A percentile compares a stretch with the other conserved stretches of the same genome.
Conservation (phyloP, 2,888 invertebrate species). For the Drosophila borealis region DNA sequence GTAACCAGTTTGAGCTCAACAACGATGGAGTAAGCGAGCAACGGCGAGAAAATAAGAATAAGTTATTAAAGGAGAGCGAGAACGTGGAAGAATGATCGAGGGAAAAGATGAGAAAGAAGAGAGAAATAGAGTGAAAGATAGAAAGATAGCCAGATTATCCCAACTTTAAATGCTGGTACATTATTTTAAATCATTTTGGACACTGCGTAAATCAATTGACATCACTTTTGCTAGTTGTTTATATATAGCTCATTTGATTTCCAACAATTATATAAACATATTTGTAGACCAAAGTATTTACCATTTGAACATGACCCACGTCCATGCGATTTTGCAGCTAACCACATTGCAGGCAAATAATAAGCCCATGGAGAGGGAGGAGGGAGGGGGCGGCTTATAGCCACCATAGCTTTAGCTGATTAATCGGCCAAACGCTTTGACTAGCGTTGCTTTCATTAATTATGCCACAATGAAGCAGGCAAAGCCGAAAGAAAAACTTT, state of each 20-base stretch:
- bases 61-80: no score
- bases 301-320: conserved; percentile 17
- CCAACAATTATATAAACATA: neutral
- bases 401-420: conserved; percentile 43
- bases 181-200: no score
- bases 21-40: no score
- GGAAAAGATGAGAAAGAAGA: no score
- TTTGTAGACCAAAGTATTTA: neutral
- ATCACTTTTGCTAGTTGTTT: neutral
- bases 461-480: conserved; percentile 40
- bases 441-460: conserved; percentile 55
- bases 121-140: no score
- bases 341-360: conserved; percentile 1
- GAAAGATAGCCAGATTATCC: no score
- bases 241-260: conserved; percentile 3
- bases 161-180: no score
- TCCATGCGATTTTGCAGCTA: conserved; percentile 1
- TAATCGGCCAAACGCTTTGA: conserved; percentile 56
- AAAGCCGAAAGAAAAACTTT: conserved; percentile 32
- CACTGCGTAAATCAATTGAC: neutral
- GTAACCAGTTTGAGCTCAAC: no score
- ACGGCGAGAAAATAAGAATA: no score
- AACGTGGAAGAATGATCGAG: no score
- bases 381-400: conserved; percentile 2
- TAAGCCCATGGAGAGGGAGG: conserved; percentile 1